These are phyloP conservation scores for Chaetodon auriga DNA, from an alignment of 2,113 vertebrate genomes.

Conservation along the genomic window DNA sequence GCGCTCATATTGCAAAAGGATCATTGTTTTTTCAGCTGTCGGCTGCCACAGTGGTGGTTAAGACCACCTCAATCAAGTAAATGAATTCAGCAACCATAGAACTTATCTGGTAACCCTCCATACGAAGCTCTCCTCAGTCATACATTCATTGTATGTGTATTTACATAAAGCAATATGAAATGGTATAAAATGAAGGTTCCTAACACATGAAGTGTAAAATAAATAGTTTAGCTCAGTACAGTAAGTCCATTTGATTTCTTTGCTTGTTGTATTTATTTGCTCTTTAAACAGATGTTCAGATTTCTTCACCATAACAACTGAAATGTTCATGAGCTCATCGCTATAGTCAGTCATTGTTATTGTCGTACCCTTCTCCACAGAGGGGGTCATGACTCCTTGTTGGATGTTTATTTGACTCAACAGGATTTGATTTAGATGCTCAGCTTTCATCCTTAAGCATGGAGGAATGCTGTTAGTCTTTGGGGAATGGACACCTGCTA, in stretches of 20 bases:
- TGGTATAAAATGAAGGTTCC: neutral
- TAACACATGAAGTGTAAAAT: neutral
- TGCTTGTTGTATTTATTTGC: neutral
- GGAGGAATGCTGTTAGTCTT: conserved; percentile 4
- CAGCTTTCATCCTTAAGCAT: neutral
- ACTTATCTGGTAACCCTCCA: neutral
- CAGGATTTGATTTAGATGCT: neutral
- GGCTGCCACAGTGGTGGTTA: neutral
- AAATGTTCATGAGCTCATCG: neutral
- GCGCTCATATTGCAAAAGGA: neutral
- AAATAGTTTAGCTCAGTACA: too few species aligned
- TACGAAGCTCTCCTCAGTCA: neutral
- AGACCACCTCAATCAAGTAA: neutral
- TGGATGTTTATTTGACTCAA: conserved; percentile 9
- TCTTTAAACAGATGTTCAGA: neutral
- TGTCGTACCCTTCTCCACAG: conserved; percentile 1
- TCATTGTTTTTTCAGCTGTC: neutral
- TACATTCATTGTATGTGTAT: neutral
- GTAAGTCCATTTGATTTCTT: neutral
- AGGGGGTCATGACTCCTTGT: neutral
- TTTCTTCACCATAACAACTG: neutral
- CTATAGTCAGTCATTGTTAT: conserved; percentile 6
- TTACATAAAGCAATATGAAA: neutral
- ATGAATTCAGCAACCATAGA: neutral
- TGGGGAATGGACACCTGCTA: neutral